Conservation (phyloP, 2,888 invertebrate genomes). For the Drepanosiphum platanoidis region DNA sequence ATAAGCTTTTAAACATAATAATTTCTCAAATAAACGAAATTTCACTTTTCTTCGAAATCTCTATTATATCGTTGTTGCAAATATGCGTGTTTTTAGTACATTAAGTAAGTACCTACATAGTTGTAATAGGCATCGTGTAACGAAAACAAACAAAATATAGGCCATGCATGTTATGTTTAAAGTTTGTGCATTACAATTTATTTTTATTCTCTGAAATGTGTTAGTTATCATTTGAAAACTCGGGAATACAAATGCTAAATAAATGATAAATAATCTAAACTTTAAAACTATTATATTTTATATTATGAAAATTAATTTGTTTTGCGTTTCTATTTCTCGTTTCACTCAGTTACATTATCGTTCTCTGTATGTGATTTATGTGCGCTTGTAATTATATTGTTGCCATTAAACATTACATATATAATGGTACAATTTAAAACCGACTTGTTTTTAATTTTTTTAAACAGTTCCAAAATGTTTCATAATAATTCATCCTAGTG, state of each 20-base stretch:
- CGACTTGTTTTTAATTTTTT: too few species aligned
- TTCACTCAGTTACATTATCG: too few species aligned
- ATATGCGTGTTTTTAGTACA: conserved; percentile 19
- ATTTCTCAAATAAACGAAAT: background rate
- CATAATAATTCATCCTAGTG: too few species aligned
- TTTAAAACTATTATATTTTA: background rate
- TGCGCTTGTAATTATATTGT: too few species aligned
- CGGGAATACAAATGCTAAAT: background rate
- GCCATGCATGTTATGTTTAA: conserved; percentile 18
- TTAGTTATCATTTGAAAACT: background rate
- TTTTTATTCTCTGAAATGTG: background rate
- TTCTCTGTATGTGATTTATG: too few species aligned
- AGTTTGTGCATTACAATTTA: conserved; percentile 28
- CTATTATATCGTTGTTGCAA: background rate
- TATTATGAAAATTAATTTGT: background rate
- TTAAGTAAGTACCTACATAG: too few species aligned
- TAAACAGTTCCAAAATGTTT: too few species aligned
- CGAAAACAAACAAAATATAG: background rate
- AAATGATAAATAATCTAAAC: background rate
- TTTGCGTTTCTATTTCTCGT: background rate
- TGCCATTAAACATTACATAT: too few species aligned
- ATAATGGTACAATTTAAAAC: too few species aligned
- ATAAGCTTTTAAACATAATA: background rate
- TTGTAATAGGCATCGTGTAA: background rate
- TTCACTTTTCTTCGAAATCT: background rate